Evolutionary conservation across 2,113 vertebrate species (phyloP).

Genomic region (Tor tambroides): DNA sequence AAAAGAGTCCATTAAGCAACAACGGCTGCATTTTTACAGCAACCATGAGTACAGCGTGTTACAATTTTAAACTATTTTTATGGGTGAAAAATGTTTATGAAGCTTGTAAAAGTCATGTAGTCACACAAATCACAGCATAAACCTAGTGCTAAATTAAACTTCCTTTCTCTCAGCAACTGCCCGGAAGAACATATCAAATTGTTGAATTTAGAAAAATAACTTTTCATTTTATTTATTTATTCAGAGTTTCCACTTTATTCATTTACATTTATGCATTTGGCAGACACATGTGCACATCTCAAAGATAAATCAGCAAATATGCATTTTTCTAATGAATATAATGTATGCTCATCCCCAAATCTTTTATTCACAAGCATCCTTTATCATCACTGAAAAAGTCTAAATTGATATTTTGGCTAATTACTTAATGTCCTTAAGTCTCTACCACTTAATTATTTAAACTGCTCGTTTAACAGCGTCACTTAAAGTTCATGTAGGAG

Average conservation of each 20-base stretch:
- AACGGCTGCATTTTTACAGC: conserved; percentile 47
- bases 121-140: conserved; percentile 47
- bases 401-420: not conserved
- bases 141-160: conserved; percentile 14
- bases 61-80: conserved; percentile 54
- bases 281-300: not conserved
- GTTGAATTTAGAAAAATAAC: not conserved
- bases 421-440: not conserved
- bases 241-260: not conserved
- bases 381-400: not conserved
- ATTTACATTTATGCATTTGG: not conserved
- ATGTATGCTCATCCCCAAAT: not conserved
- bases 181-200: not conserved
- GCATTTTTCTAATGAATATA: not conserved
- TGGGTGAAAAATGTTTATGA: conserved; percentile 56
- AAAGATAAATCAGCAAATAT: not conserved
- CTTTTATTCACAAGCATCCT: not conserved
- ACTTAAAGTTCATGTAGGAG: not conserved
- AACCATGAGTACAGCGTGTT: conserved; percentile 42
- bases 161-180: not conserved
- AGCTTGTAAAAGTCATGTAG: conserved; percentile 64
- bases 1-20: conserved; percentile 41
- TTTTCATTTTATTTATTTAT: not conserved
- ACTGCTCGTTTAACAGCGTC: not conserved
- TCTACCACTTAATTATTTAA: not conserved